phyloP scores from a whole-genome alignment of 2,797 vertebrate species.

The Syncerus caffer region DNA sequence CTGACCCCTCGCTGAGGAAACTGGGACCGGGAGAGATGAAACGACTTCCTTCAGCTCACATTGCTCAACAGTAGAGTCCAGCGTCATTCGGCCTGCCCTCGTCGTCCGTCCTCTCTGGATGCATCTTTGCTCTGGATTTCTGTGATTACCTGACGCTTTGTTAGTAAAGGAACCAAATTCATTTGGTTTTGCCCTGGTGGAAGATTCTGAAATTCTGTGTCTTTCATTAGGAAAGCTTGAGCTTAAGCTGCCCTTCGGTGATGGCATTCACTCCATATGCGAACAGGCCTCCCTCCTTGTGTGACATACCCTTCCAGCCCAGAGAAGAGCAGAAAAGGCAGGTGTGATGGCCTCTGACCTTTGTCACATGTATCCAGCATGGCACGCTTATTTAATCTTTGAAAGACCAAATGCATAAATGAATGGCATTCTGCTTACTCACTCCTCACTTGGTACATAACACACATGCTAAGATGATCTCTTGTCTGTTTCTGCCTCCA shows the following conservation, averaged over 20 bases:
- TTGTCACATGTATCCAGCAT: background rate
- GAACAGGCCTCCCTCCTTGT: background rate
- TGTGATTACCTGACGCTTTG: background rate
- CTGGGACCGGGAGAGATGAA: background rate
- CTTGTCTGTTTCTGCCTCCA: background rate
- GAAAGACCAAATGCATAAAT: background rate
- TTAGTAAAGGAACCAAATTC: background rate
- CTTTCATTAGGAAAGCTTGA: background rate
- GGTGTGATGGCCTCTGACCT: background rate
- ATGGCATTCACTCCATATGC: background rate
- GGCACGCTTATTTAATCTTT: background rate
- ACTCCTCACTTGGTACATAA: background rate
- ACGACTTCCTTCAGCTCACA: background rate
- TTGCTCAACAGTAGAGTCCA: background rate
- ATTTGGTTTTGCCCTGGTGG: background rate
- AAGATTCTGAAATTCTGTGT: background rate
- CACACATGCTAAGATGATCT: background rate
- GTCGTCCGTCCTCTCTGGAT: background rate
- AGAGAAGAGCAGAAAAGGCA: background rate
- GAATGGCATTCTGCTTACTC: too few relatives aligned
- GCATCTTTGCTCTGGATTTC: background rate
- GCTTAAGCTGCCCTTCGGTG: background rate
- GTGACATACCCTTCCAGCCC: background rate
- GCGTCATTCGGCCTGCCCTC: background rate
- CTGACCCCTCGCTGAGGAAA: background rate